Percentiles rank a stretch among this genome's conserved stretches.
These are phyloP conservation scores for Lucinisca nassula DNA, from an alignment of 2,888 invertebrate species.

Conservation along the genomic window DNA sequence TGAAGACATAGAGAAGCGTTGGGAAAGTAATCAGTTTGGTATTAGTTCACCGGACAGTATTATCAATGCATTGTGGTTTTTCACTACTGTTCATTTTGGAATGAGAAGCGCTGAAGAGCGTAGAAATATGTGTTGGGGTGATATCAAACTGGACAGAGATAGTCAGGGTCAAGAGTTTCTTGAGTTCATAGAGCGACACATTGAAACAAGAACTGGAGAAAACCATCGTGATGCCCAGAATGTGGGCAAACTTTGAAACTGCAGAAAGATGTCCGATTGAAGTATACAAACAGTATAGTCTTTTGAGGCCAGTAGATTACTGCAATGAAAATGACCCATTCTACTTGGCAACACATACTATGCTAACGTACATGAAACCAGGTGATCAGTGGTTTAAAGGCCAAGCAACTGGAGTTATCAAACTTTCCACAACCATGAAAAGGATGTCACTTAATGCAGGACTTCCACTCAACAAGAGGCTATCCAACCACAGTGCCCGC, in stretches of 20 bases:
- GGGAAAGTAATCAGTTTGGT: conserved; percentile 42
- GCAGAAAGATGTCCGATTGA: conserved; percentile 13
- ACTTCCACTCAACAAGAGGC: conserved; percentile 1
- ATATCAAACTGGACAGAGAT: conserved; percentile 15
- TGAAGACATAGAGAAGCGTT: conserved; percentile 34
- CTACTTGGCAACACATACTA: no score
- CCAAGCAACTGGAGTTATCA: conserved; percentile 36
- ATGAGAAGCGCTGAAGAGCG: conserved; percentile 34
- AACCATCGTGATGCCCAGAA: conserved; percentile 54
- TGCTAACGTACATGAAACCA: no score
- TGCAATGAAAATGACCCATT: no score
- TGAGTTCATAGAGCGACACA: conserved; percentile 44
- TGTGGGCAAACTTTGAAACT: conserved; percentile 34
- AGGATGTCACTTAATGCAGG: conserved; percentile 19
- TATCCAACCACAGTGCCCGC: conserved; percentile 46
- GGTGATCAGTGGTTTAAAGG: no score
- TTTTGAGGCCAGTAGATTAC: conserved; percentile 42
- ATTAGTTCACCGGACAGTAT: conserved; percentile 32
- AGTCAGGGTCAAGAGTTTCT: conserved; percentile 37
- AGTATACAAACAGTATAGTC: conserved; percentile 36
- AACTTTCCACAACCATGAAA: conserved; percentile 27
- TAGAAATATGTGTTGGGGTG: conserved; percentile 54
- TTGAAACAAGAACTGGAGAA: conserved; percentile 49
- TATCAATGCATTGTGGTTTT: conserved; percentile 50
- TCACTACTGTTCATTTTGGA: conserved; percentile 52